These are phyloP conservation scores for Aeoliscus strigatus DNA, from an alignment of 2,797 vertebrate genomes.

Conservation along the genomic window DNA sequence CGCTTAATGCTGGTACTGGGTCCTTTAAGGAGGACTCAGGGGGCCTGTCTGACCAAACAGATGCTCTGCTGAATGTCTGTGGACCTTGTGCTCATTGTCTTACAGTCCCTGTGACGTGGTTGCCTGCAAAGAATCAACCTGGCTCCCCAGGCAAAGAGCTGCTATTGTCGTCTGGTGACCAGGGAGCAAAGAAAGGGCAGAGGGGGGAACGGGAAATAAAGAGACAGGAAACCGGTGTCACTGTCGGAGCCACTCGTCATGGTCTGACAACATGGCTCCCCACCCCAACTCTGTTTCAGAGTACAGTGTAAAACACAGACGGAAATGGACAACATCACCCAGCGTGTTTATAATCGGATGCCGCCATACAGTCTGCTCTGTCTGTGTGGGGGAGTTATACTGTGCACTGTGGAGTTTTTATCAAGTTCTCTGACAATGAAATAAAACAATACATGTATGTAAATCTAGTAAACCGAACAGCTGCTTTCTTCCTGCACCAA, in stretches of 20 bases:
- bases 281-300: conserved; percentile 32
- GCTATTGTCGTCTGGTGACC: conserved; percentile 56
- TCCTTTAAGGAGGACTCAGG: conserved; percentile 19
- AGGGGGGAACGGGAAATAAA: conserved; percentile 41
- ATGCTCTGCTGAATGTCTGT: conserved; percentile 3
- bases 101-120: conserved; percentile 39
- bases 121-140: conserved; percentile 37
- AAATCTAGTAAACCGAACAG: conserved; percentile 24
- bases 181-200: conserved; percentile 18
- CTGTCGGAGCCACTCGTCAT: conserved; percentile 56
- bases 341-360: conserved; percentile 52
- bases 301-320: conserved; percentile 37
- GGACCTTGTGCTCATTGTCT: conserved; percentile 53
- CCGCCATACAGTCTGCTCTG: conserved; percentile 50
- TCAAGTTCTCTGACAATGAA: conserved; percentile 29
- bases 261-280: conserved; percentile 39
- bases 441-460: conserved; percentile 1
- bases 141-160: conserved; percentile 16
- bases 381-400: conserved; percentile 28
- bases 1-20: conserved; percentile 1
- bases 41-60: conserved; percentile 8
- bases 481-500: too few species aligned
- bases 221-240: conserved; percentile 68
- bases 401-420: conserved; percentile 10
- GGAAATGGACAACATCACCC: conserved; percentile 51